Conservation (phyloP, 2,888 invertebrate species). For the Drosophila putrida region DNA sequence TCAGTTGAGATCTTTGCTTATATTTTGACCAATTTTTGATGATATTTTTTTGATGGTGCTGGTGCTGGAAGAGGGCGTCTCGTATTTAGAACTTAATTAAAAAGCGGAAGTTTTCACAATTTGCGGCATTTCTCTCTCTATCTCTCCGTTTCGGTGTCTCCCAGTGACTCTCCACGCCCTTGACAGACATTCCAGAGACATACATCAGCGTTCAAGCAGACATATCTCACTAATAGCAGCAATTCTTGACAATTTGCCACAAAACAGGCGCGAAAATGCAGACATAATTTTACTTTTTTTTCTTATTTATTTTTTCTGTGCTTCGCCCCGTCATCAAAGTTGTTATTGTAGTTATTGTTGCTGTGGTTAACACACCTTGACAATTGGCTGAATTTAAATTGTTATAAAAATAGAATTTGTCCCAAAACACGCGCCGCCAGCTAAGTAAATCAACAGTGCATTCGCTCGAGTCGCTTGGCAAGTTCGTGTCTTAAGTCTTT, state of each 20-base stretch:
- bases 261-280: slow-evolving; percentile 82
- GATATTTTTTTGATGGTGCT: slow-evolving; percentile 10
- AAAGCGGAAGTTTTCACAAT: slow-evolving; percentile 66
- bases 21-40: slow-evolving; percentile 26
- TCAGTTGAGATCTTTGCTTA: slow-evolving; percentile 31
- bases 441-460: slow-evolving; percentile 51
- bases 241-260: slow-evolving; percentile 81
- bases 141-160: neutral
- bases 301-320: slow-evolving; percentile 16
- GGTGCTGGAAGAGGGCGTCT: slow-evolving; percentile 45
- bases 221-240: slow-evolving; percentile 72
- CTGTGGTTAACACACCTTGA: slow-evolving; percentile 73
- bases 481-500: slow-evolving; percentile 81
- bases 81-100: slow-evolving; percentile 70
- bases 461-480: slow-evolving; percentile 42
- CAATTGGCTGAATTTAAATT: slow-evolving; percentile 78
- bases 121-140: neutral
- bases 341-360: slow-evolving; percentile 37
- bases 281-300: slow-evolving; percentile 55
- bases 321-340: slow-evolving; percentile 18
- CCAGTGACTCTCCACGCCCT: slow-evolving; percentile 64
- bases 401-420: slow-evolving; percentile 81
- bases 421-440: slow-evolving; percentile 75
- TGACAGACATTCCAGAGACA: slow-evolving; percentile 76
- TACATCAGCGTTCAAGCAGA: slow-evolving; percentile 67